Base-by-base conservation (phyloP, 2,113 vertebrate genomes). In the Parus major region DNA sequence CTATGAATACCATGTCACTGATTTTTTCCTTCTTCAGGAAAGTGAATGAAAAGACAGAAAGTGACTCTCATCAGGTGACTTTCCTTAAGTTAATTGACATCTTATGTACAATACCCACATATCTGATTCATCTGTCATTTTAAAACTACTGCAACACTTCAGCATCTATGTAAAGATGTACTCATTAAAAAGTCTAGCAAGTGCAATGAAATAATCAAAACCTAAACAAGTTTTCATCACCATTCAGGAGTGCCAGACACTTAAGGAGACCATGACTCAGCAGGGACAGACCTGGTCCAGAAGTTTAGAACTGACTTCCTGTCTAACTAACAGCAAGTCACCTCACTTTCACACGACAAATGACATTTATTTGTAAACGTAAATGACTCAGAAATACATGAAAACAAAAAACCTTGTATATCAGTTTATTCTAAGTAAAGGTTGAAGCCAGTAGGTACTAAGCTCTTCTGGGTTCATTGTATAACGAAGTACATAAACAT, bases 21-120 rank as follows among this genome's bases (percentile, higher is more conserved):
- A 61, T 25, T 60, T 83, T 73, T 60, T 66, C 66, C 21, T 66
- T 22, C 5, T 49, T 35, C 41, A 75, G 56, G 11, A 66, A 91
- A 39, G 39, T 39, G 35, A 57, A 21, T 28, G n/a, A 57, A 25
- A 78, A 87, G 46, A 57, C 8, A 61, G n/a, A 49, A 78, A 39
- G 15, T 0, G 0, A 68, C 19, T 31, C 16, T 68, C 15, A 42
- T 17, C 39, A 63, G 35, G 13, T 8, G 23, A 5, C 25, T 69
- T 28, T 36, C 55, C 31, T 76, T 33, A 9, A 5, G 18, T 49
- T 83, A 49, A 39, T 69, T 72, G 36, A 57, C 10, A 49, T 60
- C 53, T 46, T 52, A 42, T 2, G 5, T 70, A 35, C 28, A 61
- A 63, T 61, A 49, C 3, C 9, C 15, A 56, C 56, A 52, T 36